Percentiles rank a stretch among this genome's conserved stretches.
These are phyloP conservation scores for Drosophila leontia DNA, from an alignment of 1,140 invertebrate species.

Conservation along the genomic window DNA sequence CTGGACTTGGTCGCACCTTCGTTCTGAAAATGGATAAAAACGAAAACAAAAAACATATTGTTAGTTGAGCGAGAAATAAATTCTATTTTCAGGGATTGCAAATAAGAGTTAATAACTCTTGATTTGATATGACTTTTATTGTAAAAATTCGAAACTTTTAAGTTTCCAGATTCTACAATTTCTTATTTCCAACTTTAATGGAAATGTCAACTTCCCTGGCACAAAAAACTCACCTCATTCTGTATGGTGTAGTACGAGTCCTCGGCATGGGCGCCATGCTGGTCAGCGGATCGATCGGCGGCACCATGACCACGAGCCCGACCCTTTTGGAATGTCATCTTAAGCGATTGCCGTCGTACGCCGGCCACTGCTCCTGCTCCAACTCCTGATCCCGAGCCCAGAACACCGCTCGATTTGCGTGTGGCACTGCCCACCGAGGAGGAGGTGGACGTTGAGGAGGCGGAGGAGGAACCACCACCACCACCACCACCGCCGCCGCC, in stretches of 20 bases:
- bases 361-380: slow-evolving; percentile 82
- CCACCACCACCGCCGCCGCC: slow-evolving; percentile 20
- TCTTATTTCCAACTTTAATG: too few species aligned
- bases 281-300: slow-evolving; percentile 85
- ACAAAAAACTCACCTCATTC: slow-evolving; percentile 89
- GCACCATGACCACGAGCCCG: slow-evolving; percentile 87
- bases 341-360: slow-evolving; percentile 88
- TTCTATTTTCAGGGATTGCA: too few species aligned
- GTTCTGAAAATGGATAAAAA: slow-evolving; percentile 70
- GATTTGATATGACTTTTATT: too few species aligned
- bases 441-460: slow-evolving; percentile 39
- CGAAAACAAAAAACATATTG: too few species aligned
- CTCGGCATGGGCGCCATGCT: slow-evolving; percentile 86
- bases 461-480: slow-evolving; percentile 13
- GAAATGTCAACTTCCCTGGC: too few species aligned
- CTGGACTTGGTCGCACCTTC: slow-evolving; percentile 74
- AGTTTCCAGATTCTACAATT: too few species aligned
- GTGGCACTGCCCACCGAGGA: slow-evolving; percentile 84
- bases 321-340: slow-evolving; percentile 92
- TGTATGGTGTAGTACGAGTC: slow-evolving; percentile 91
- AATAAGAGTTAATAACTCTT: too few species aligned
- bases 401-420: slow-evolving; percentile 57
- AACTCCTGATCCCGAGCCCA: slow-evolving; percentile 9
- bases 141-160: too few species aligned
- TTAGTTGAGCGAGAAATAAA: not conserved